Base-by-base conservation (phyloP, 2,888 invertebrate species). In the Chromoteleia sp. region DNA sequence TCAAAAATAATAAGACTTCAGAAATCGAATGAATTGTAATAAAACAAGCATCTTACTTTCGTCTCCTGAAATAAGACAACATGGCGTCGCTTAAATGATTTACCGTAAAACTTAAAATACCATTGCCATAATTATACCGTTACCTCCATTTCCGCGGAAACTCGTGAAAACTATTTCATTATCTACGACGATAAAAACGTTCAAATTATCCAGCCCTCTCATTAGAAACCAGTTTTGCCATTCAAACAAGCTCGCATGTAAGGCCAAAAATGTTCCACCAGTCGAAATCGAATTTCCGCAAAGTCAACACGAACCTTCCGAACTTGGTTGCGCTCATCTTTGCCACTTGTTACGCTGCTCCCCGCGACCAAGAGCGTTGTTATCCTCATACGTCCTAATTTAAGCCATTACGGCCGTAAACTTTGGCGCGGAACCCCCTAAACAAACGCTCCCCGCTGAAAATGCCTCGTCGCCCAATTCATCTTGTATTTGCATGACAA, bases 401-500 rank as follows among this genome's bases (percentile, higher is more conserved):
- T 29, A 15, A 45, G 10, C 63, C 54, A 70, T 70, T 70, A 70
- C 12, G 0, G 43, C 2, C 19, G 43, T 41, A 77, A 77, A 77
- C 50, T 77, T 77, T 61, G 30, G 15, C 50, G 39, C 52, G 39
- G 2, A 21, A 54, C 25, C 52, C 29, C 15, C 58, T 43, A 80
- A 70, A 68, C 73, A 80, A 74, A 80, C 74, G 59, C 19, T 21
- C 7, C 29, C 8, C 50, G 73, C 61, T 56, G 74, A 80, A 74
- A 74, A 54, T 48, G 74, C 74, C 43, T 61, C 74, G 50, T 68
- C 68, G 21, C 61, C 45, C 41, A 52, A 67, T 56, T 68, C 63
- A 41, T 74, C 68, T 54, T 39, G 33, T 74, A 48, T 74, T 80
- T 74, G 63, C 74, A 80, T 43, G 73, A 68, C 61, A 80, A 61